Conservation (phyloP, 2,888 invertebrate species). For the Glomeris marginata region DNA sequence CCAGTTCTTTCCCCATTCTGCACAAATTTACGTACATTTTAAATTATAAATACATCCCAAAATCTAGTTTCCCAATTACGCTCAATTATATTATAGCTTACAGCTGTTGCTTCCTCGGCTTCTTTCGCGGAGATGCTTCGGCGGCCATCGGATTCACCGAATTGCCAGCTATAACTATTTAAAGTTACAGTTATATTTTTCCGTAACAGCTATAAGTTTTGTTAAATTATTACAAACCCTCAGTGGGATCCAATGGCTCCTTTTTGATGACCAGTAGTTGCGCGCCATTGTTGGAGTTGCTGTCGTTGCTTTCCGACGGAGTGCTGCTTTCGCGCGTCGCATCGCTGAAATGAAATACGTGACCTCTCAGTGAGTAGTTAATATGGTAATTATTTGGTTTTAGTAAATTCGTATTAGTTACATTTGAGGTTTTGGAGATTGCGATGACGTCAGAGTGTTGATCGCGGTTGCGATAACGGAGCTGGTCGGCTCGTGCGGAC, state of each 20-base stretch:
- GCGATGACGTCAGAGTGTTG: not conserved
- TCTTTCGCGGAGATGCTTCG: slow-evolving; percentile 66
- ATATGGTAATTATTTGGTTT: not conserved
- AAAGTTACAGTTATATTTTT: too few species aligned
- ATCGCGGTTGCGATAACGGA: not conserved
- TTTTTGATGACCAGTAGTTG: slow-evolving; percentile 7
- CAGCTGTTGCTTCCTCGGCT: slow-evolving; percentile 79
- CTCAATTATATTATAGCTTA: slow-evolving; percentile 35
- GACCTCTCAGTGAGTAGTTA: too few species aligned
- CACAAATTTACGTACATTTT: not conserved
- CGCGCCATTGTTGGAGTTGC: slow-evolving; percentile 1
- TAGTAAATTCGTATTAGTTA: not conserved
- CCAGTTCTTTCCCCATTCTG: slow-evolving; percentile 40
- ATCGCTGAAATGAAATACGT: slow-evolving; percentile 3
- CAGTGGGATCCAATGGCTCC: slow-evolving; percentile 11
- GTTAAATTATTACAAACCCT: too few species aligned
- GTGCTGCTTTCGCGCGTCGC: slow-evolving; percentile 10
- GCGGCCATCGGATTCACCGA: slow-evolving; percentile 15
- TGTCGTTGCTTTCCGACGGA: slow-evolving; percentile 4
- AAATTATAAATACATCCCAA: not conserved
- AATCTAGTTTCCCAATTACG: not conserved
- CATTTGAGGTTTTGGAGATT: not conserved
- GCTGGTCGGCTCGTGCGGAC: not conserved
- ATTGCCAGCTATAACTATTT: too few species aligned
- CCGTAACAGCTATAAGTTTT: too few species aligned